Percentiles rank a stretch among this genome's conserved stretches.
Conservation (phyloP, 2,113 vertebrate genomes). For the Entelurus aequoreus region DNA sequence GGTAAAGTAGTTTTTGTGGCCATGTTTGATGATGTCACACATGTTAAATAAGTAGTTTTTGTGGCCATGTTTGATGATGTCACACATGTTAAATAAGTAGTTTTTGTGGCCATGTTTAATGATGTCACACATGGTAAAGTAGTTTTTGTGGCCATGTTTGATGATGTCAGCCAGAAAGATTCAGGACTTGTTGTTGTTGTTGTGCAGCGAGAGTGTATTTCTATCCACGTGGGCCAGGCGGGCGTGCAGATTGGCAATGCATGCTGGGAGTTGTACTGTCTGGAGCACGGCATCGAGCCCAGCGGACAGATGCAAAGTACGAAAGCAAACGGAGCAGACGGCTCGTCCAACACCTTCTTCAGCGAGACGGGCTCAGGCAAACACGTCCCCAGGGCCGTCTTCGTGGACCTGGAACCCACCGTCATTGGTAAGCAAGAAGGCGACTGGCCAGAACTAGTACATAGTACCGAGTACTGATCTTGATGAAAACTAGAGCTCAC, state of each 20-base stretch:
- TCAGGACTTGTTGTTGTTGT: neutral
- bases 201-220: constrained; percentile 3
- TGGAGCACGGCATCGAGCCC: constrained; percentile 5
- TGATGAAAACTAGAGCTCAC: neutral
- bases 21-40: too few species aligned
- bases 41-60: too few species aligned
- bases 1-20: too few species aligned
- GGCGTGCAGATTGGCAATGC: constrained; percentile 10
- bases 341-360: constrained; percentile 9
- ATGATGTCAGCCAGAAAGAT: too few species aligned
- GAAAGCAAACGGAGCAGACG: neutral
- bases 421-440: neutral
- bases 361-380: constrained; percentile 2
- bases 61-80: too few species aligned
- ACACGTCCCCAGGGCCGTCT: constrained; percentile 5
- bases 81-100: too few species aligned
- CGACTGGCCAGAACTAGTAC: too few species aligned
- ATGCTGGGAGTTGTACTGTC: constrained; percentile 7
- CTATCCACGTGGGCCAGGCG: constrained; percentile 6
- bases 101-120: neutral
- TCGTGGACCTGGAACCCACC: constrained; percentile 5
- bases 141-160: too few species aligned
- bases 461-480: too few species aligned
- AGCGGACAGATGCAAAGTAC: neutral
- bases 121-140: neutral